Evolutionary conservation across 92 coral and sea anemone species (phyloP).

Genomic region (Bergia puertoricense): DNA sequence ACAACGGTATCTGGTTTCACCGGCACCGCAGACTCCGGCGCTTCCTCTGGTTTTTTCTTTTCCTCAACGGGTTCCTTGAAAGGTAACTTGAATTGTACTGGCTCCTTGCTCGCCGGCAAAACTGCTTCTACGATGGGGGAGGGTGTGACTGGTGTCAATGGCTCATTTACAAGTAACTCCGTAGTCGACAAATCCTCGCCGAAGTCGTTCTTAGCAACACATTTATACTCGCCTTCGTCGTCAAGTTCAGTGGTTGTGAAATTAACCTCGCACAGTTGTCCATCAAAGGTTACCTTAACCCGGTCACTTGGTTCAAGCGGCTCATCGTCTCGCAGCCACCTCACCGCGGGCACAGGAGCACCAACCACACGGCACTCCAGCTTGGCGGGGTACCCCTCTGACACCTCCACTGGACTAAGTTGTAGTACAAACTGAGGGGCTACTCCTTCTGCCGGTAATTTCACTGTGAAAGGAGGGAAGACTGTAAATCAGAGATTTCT

Average conservation of each 20-base stretch:
- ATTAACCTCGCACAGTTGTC: constrained; percentile 71
- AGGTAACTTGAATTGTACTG: constrained; percentile 26
- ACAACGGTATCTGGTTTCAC: constrained; percentile 50
- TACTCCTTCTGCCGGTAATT: constrained; percentile 55
- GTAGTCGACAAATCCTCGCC: constrained; percentile 61
- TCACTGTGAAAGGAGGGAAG: constrained; percentile 6
- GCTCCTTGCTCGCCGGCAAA: constrained; percentile 36
- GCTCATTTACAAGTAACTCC: constrained; percentile 66
- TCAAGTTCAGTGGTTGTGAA: constrained; percentile 70
- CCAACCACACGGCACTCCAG: constrained; percentile 80
- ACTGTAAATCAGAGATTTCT: neutral
- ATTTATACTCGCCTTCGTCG: constrained; percentile 87
- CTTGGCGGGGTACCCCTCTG: constrained; percentile 74
- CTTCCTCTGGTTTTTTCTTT: constrained; percentile 19
- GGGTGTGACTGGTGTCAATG: constrained; percentile 39
- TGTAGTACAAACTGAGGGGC: constrained; percentile 81
- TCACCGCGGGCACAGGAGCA: constrained; percentile 61
- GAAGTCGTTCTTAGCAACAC: constrained; percentile 70
- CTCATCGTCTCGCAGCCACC: constrained; percentile 81
- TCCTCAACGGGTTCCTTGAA: constrained; percentile 22
- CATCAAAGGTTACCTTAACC: constrained; percentile 63
- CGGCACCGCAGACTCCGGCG: constrained; percentile 37
- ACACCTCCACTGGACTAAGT: constrained; percentile 70
- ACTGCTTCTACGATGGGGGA: constrained; percentile 36
- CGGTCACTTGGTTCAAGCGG: constrained; percentile 64